phyloP scores from a whole-genome alignment of 2,113 vertebrate species.

The Brevimyrus niger region DNA sequence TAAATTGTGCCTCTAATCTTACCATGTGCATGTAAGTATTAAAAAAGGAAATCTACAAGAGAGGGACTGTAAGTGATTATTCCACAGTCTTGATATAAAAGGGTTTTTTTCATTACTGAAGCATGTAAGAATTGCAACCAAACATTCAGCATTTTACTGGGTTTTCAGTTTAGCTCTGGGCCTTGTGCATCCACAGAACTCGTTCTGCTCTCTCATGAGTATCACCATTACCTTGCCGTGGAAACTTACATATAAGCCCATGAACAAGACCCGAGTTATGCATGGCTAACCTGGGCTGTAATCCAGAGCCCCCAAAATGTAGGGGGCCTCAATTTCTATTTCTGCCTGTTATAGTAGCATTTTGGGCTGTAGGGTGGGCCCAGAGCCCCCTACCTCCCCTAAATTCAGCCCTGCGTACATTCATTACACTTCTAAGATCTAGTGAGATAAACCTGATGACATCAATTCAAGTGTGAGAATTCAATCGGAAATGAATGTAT shows the following conservation, averaged over 20 bases:
- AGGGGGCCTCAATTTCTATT: not conserved
- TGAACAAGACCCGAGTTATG: not conserved
- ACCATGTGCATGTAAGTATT: slow-evolving; percentile 22
- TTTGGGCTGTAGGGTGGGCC: not conserved
- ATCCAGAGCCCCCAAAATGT: not conserved
- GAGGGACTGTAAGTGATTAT: slow-evolving; percentile 23
- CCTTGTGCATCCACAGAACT: not conserved
- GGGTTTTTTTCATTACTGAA: slow-evolving; percentile 14
- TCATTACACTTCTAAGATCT: not conserved
- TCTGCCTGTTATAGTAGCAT: not conserved
- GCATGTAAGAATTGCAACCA: not conserved
- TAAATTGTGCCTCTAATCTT: slow-evolving; percentile 18
- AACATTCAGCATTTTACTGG: slow-evolving; percentile 3
- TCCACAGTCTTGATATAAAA: slow-evolving; percentile 14
- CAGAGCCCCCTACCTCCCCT: not conserved
- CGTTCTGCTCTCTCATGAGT: not conserved
- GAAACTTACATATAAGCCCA: not conserved
- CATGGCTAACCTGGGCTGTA: not conserved
- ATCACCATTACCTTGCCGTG: not conserved
- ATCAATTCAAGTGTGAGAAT: not conserved
- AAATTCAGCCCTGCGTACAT: not conserved
- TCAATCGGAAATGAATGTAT: not conserved
- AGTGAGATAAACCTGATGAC: not conserved
- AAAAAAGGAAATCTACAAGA: slow-evolving; percentile 1
- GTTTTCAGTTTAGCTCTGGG: not conserved